Evolutionary conservation across 2,113 vertebrate genomes (phyloP).

Genomic region (human (Homo sapiens)): DNA sequence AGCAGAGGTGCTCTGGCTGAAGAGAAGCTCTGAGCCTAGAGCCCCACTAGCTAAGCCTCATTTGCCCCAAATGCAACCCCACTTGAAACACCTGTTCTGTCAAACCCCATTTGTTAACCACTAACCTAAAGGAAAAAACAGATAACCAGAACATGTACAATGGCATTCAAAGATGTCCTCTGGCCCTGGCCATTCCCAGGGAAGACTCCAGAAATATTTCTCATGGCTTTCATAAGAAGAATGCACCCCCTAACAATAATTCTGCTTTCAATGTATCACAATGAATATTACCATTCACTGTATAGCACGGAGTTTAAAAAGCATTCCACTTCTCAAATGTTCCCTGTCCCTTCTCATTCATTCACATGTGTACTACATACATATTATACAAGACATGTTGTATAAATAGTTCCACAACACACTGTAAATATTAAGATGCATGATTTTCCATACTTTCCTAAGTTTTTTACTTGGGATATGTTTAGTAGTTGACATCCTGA

Average conservation of each 20-base stretch:
- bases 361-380: background rate
- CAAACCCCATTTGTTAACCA: background rate
- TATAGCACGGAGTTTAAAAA: background rate
- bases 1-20: background rate
- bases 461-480: background rate
- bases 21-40: background rate
- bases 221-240: background rate
- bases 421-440: background rate
- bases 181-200: background rate
- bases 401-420: background rate
- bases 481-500: background rate
- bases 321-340: background rate
- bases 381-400: background rate
- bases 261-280: background rate
- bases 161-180: background rate
- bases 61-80: background rate
- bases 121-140: background rate
- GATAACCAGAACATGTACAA: background rate
- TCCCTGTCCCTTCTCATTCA: background rate
- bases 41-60: background rate
- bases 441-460: background rate
- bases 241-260: background rate
- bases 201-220: background rate
- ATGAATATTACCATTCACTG: background rate
- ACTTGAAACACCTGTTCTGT: background rate